Percentiles rank a stretch among this genome's conserved stretches.
Evolutionary conservation across 2,888 invertebrate genomes (phyloP).

Genomic region (Coremacera marginata): DNA sequence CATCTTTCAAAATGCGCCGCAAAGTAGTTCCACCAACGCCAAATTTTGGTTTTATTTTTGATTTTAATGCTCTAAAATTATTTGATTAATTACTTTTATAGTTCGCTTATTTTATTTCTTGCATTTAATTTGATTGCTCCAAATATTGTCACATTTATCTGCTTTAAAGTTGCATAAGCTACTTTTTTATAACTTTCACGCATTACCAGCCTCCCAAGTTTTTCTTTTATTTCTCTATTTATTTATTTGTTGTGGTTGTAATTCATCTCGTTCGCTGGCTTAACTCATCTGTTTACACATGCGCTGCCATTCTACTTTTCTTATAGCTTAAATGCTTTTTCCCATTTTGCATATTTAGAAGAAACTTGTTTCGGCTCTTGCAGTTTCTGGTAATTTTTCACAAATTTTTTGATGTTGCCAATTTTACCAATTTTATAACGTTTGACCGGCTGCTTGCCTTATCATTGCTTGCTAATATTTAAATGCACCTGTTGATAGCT

Average conservation of each 20-base stretch:
- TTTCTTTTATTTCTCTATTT: neutral
- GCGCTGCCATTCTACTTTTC: too few species aligned
- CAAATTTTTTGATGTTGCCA: neutral
- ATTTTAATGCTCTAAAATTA: too few species aligned
- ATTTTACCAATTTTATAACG: neutral
- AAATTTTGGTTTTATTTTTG: too few species aligned
- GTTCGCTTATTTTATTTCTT: constrained; percentile 37
- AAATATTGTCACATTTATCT: constrained; percentile 9
- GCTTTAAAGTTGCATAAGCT: constrained; percentile 35
- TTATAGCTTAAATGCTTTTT: too few species aligned
- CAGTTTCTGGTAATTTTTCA: neutral
- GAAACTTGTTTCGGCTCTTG: too few species aligned
- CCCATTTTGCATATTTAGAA: too few species aligned
- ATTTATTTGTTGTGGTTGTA: neutral
- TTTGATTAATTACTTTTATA: neutral
- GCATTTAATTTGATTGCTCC: constrained; percentile 25
- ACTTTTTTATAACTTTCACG: constrained; percentile 6
- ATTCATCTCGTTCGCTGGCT: too few species aligned
- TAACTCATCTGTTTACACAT: too few species aligned
- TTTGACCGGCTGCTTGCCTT: neutral
- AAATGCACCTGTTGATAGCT: neutral
- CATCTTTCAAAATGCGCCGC: too few species aligned
- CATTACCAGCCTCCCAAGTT: neutral
- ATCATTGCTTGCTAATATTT: neutral
- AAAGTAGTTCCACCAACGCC: too few species aligned